These are phyloP conservation scores for Silvanus unidentatus DNA, from an alignment of 2,888 invertebrate species.

Conservation along the genomic window DNA sequence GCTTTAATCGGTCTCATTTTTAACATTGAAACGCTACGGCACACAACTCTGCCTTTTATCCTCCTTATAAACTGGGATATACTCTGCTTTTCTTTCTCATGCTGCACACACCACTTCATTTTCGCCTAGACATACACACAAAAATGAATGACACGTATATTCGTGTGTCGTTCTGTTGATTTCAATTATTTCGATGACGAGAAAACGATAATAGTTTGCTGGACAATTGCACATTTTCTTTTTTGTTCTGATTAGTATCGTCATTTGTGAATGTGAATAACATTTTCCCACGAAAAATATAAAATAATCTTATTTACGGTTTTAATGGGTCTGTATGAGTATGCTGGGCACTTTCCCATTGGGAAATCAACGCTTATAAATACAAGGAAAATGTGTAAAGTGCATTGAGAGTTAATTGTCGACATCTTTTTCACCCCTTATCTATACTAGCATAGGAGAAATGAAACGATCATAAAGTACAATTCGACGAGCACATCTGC, in stretches of 20 bases:
- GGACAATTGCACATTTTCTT: too few species aligned
- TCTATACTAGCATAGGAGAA: constrained; percentile 12
- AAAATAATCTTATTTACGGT: not conserved
- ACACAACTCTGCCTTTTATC: constrained; percentile 19
- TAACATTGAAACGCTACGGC: constrained; percentile 22
- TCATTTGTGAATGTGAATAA: too few species aligned
- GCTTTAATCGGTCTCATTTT: constrained; percentile 36
- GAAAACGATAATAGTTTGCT: too few species aligned
- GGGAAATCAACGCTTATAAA: constrained; percentile 3
- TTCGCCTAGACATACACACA: not conserved
- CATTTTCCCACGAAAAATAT: too few species aligned
- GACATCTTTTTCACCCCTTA: constrained; percentile 9
- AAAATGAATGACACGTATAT: not conserved
- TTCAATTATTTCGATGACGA: too few species aligned
- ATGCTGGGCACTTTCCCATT: not conserved
- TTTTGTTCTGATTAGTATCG: too few species aligned
- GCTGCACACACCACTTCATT: not conserved
- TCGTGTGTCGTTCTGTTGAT: too few species aligned
- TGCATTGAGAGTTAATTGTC: constrained; percentile 2
- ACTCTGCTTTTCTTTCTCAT: constrained; percentile 5
- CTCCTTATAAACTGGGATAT: constrained; percentile 27
- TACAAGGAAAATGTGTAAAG: constrained; percentile 1
- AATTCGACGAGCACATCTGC: constrained; percentile 13
- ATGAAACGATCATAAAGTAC: constrained; percentile 16
- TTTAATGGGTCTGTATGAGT: constrained; percentile 1